Conservation (phyloP, 2,888 invertebrate genomes). For the Drosophila emarginata region DNA sequence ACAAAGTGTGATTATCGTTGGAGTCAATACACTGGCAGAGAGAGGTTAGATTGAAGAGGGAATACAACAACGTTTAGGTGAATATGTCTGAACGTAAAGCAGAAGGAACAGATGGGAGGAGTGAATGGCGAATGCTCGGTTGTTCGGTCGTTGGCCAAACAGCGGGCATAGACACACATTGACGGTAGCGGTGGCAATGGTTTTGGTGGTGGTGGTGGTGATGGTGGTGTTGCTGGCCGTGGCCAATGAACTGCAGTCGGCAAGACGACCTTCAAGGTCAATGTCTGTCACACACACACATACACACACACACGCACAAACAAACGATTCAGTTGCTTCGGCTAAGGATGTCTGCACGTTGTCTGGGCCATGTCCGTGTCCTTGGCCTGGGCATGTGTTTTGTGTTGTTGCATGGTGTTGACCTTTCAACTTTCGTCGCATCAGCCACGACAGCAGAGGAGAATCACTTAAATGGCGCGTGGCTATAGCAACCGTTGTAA, state of each 20-base stretch:
- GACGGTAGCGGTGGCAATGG: background rate
- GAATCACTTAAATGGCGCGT: conserved; percentile 68
- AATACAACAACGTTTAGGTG: background rate
- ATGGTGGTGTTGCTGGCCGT: conserved; percentile 6
- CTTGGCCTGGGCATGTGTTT: conserved; percentile 32
- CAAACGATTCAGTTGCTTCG: conserved; percentile 7
- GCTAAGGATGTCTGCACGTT: conserved; percentile 22
- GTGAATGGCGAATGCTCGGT: conserved; percentile 9
- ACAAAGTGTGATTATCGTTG: conserved; percentile 5
- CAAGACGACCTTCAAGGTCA: conserved; percentile 64
- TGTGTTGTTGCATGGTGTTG: background rate
- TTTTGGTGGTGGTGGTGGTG: conserved; percentile 17
- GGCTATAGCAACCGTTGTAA: conserved; percentile 27
- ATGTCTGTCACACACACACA: conserved; percentile 36
- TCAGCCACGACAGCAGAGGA: background rate
- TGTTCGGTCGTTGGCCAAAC: conserved; percentile 10
- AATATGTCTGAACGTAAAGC: background rate
- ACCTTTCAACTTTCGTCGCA: conserved; percentile 20
- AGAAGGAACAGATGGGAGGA: conserved; percentile 24
- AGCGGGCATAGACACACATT: conserved; percentile 44
- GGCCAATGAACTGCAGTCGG: conserved; percentile 59
- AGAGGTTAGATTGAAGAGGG: conserved; percentile 5
- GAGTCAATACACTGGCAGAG: conserved; percentile 7
- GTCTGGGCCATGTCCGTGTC: conserved; percentile 44
- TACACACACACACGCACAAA: background rate